A percentile compares a stretch with the other conserved stretches of the same genome.
These are phyloP conservation scores for Sander lucioperca DNA, from an alignment of 2,113 vertebrate species.

Conservation along the genomic window DNA sequence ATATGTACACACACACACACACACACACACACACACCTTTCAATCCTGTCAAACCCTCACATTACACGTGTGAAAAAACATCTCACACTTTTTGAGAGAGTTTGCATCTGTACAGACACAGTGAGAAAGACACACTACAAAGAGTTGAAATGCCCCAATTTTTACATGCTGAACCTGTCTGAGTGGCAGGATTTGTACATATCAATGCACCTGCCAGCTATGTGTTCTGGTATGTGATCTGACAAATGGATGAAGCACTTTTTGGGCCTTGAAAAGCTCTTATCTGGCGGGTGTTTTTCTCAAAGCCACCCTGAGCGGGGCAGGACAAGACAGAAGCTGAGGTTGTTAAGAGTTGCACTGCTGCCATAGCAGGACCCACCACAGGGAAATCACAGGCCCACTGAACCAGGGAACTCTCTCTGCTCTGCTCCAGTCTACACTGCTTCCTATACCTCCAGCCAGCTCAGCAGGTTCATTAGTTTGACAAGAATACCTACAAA, in stretches of 20 bases:
- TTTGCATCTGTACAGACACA: not conserved
- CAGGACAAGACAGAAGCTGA: conserved; percentile 38
- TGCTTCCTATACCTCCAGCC: conserved; percentile 62
- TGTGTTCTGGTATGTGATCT: not conserved
- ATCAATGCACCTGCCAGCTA: not conserved
- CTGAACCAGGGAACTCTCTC: conserved; percentile 70
- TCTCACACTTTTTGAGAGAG: not conserved
- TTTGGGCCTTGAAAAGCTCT: conserved; percentile 4
- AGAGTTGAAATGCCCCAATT: not conserved
- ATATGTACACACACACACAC: not conserved
- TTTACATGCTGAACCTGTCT: not conserved
- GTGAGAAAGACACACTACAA: not conserved
- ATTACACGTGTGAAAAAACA: conserved; percentile 1
- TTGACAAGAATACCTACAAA: conserved; percentile 68
- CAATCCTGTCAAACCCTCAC: not conserved
- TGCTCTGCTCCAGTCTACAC: conserved; percentile 57
- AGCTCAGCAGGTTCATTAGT: conserved; percentile 78
- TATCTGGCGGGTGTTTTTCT: conserved; percentile 28
- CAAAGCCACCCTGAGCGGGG: conserved; percentile 35
- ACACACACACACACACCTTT: not conserved
- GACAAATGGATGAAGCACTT: conserved; percentile 13
- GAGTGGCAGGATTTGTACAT: not conserved
- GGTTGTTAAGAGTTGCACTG: conserved; percentile 68
- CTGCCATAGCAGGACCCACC: conserved; percentile 55
- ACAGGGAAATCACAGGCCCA: conserved; percentile 77